Percentiles rank a stretch among this genome's conserved stretches.
Evolutionary conservation across 2,888 invertebrate genomes (phyloP).

Genomic region (Apantesis nais): DNA sequence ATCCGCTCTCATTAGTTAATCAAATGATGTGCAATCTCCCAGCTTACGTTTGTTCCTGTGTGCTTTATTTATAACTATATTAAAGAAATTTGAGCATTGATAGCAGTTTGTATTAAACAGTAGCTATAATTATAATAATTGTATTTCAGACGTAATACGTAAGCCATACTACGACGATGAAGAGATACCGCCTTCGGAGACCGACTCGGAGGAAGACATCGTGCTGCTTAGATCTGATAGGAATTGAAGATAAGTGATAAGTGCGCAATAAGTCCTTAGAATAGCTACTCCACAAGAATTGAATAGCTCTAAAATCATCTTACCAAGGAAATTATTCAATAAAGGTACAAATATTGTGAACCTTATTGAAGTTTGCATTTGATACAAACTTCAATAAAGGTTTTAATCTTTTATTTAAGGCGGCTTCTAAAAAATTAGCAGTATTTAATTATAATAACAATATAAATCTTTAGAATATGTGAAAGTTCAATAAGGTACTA

Average conservation of each 20-base stretch:
- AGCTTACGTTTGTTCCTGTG: too few species aligned
- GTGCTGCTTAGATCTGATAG: slow-evolving; percentile 80
- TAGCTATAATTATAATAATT: neutral
- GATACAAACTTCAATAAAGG: too few species aligned
- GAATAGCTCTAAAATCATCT: neutral
- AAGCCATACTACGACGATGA: slow-evolving; percentile 91
- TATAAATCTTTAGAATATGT: too few species aligned
- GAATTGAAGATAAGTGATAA: slow-evolving; percentile 56
- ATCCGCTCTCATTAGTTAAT: too few species aligned
- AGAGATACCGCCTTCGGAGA: slow-evolving; percentile 86
- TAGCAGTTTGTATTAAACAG: neutral
- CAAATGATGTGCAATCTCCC: too few species aligned
- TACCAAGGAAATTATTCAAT: neutral
- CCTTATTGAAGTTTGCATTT: too few species aligned
- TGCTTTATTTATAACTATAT: too few species aligned
- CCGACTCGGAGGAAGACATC: slow-evolving; percentile 86
- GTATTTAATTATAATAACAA: too few species aligned
- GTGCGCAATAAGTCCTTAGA: slow-evolving; percentile 8
- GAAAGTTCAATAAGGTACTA: too few species aligned
- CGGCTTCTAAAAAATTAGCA: too few species aligned
- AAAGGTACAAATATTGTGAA: too few species aligned
- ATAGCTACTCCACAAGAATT: neutral
- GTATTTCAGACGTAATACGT: slow-evolving; percentile 67
- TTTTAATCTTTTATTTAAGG: too few species aligned
- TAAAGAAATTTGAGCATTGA: neutral